Conservation (phyloP, 1,140 invertebrate genomes). For the Saxidomus purpurata region DNA sequence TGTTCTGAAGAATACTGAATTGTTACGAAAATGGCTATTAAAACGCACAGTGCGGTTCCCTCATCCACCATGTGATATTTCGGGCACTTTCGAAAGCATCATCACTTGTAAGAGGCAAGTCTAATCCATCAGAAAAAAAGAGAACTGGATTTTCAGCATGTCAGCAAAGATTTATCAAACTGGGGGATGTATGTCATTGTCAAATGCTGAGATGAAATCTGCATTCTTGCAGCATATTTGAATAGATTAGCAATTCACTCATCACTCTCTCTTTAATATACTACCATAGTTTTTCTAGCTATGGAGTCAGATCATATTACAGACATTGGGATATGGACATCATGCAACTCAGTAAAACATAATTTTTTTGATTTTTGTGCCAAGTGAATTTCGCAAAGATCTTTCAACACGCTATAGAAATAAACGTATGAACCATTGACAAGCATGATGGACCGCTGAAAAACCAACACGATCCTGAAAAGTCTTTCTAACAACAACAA, state of each 20-base stretch:
- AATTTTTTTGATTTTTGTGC: no score
- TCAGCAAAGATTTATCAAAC: conserved; percentile 15
- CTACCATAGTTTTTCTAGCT: no score
- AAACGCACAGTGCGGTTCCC: background rate
- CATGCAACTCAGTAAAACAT: no score
- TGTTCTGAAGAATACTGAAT: background rate
- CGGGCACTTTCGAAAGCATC: background rate
- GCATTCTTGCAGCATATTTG: background rate
- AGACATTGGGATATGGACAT: no score
- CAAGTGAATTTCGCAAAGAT: no score
- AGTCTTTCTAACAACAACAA: no score
- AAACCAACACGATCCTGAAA: no score
- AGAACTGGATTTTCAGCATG: conserved; percentile 19
- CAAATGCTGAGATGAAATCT: background rate
- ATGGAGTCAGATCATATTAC: no score
- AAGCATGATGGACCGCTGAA: no score
- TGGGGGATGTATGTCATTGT: background rate
- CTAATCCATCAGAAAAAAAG: background rate
- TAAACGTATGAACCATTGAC: no score
- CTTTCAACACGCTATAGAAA: no score
- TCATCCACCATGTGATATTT: background rate
- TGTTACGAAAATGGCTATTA: background rate
- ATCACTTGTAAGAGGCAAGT: background rate
- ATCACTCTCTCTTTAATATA: no score
- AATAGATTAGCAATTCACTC: conserved; percentile 4